Conservation (phyloP, 2,113 vertebrate species). For the Gobiocypris rarus region DNA sequence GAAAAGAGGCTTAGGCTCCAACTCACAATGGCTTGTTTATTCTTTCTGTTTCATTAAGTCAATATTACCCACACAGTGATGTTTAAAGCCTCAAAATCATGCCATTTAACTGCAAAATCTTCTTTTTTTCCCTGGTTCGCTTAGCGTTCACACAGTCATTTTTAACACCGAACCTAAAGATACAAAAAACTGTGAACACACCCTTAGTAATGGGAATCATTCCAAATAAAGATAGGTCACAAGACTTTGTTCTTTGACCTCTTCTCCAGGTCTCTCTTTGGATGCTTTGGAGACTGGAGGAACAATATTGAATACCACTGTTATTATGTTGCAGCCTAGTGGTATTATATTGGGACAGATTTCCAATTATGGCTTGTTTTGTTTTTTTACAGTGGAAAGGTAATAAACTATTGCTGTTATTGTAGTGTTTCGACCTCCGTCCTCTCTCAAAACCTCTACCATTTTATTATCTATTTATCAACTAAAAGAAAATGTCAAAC, state of each 20-base stretch:
- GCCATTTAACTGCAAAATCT: neutral
- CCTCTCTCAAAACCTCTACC: conserved; percentile 36
- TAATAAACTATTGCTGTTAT: conserved; percentile 52
- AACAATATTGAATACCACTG: conserved; percentile 47
- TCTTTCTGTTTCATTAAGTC: conserved; percentile 29
- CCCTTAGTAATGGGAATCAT: neutral
- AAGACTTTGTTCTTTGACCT: conserved; percentile 59
- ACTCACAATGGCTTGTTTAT: neutral
- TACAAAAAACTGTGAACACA: too few relatives aligned
- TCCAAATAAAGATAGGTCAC: conserved; percentile 61
- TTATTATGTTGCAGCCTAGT: conserved; percentile 48
- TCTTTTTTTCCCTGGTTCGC: too few relatives aligned
- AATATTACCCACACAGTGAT: conserved; percentile 15
- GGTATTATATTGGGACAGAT: conserved; percentile 53
- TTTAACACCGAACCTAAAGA: too few relatives aligned
- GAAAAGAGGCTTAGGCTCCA: neutral
- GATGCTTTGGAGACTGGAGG: conserved; percentile 20
- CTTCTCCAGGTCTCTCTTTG: conserved; percentile 22
- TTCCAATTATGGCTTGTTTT: conserved; percentile 49
- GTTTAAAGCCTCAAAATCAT: conserved; percentile 1
- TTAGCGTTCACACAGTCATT: too few relatives aligned
- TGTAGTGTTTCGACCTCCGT: conserved; percentile 34
- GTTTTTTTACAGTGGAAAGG: conserved; percentile 36
- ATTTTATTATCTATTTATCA: conserved; percentile 38
- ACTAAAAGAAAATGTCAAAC: conserved; percentile 33